Conservation (phyloP, 2,888 invertebrate genomes). For the Drosophila siamana region DNA sequence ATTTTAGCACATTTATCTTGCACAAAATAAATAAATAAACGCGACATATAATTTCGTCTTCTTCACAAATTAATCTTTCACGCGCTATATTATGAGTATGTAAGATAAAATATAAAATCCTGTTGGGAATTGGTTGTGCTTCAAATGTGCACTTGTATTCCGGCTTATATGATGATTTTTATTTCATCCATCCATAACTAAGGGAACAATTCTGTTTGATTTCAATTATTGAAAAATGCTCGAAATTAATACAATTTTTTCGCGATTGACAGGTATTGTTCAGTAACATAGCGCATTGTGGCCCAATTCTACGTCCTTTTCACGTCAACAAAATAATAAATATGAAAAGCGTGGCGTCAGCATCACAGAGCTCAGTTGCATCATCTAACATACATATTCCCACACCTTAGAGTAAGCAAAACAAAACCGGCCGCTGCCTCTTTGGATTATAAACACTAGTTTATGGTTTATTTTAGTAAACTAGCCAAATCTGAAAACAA, state of each 20-base stretch:
- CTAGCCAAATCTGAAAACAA: too few relatives aligned
- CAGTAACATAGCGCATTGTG: constrained; percentile 93
- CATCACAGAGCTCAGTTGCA: constrained; percentile 79
- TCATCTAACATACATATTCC: not conserved
- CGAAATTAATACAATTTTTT: not conserved
- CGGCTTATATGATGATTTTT: too few relatives aligned
- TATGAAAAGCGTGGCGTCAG: constrained; percentile 85
- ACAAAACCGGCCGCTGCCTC: constrained; percentile 18
- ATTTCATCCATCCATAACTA: too few relatives aligned
- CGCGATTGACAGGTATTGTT: constrained; percentile 88
- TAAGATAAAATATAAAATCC: not conserved
- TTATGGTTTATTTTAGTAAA: too few relatives aligned
- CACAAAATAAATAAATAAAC: too few relatives aligned
- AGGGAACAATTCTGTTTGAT: too few relatives aligned
- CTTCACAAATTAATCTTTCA: too few relatives aligned
- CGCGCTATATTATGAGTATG: not conserved
- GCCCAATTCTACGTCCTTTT: constrained; percentile 85
- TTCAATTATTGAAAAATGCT: too few relatives aligned
- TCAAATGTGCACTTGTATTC: too few relatives aligned
- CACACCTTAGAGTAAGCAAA: constrained; percentile 13
- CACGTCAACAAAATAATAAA: constrained; percentile 85
- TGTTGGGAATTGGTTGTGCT: not conserved
- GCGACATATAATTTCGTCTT: too few relatives aligned
- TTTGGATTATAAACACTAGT: too few relatives aligned
- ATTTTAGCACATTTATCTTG: too few relatives aligned